Base-by-base conservation (phyloP, 2,797 vertebrate genomes). In the Cottoperca gobio region DNA sequence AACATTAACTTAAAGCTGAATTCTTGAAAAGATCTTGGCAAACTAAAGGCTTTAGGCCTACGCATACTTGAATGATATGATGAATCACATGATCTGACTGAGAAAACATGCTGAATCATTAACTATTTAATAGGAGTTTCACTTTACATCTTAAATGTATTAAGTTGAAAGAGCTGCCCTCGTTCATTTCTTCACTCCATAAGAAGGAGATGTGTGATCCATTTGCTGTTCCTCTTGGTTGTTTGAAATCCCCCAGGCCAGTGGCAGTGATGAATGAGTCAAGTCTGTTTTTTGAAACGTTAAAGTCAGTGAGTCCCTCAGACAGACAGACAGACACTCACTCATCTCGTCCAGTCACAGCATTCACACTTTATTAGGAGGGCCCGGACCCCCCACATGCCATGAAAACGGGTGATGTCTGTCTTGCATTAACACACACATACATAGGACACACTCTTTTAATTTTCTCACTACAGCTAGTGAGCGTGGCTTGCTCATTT, bases 381-480 rank as follows among this genome's bases (percentile, higher is more conserved):
- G 78, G 72, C 50, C 86, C 54, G 72, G 92, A 91, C 92, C 93
- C 93, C 92, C 91, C 93, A 93, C 93, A 70, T 75, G 84, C 73
- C 80, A 75, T 40, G 81, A 89, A 93, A 94, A 91, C 55, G 79
- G 86, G 59, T 70, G 75, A 86, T 84, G 93, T 92, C 94, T 95
- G 95, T 89, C 74, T 93, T 88, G 84, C 85, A 92, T 95, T 95
- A 95, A 86, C 79, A 67, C 81, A 61, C 81, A 71, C 64, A 55
- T 81, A 61, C 63, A 64, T 64, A n/a, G n/a, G 23, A 84, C 91
- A 90, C 88, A 82, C 91, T 85, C 85, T 91, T 90, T 89, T 92
- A 92, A 93, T 94, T 93, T 91, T 93, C 90, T 88, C 84, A 63
- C 90, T 92, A 58, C 40, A 71, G 83, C 84, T 58, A 76, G 49